Evolutionary conservation across 1,140 invertebrate species (phyloP), one percentile per base, ranked within the genome.

Genomic region (Hesperophylax magnus): DNA sequence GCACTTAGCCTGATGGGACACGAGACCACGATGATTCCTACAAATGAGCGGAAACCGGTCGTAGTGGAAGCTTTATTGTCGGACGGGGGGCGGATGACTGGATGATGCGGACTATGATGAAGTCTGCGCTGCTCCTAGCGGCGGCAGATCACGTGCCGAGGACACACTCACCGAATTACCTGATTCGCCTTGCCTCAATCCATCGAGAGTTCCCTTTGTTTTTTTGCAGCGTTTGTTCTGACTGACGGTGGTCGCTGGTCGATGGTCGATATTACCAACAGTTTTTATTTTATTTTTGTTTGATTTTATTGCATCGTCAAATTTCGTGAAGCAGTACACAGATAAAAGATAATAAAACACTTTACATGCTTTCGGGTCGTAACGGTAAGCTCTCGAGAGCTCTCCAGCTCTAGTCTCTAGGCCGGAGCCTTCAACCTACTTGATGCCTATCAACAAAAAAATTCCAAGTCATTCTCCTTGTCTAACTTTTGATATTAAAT

Each of bases 151-250:
- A 80, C 78, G 78, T 80, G 78, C 78, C 71, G 56, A 54, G 54
- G 39, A 52, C 58, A 31, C 63, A 24, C 53, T 72, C 78, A 60
- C 78, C 78, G 69, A 80, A 80, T 80, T 76, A 75, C 71, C 58
- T 54, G 71, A 80, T 80, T 80, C 58, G 78, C 67, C 72, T 65
- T 71, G 71, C 63, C 54, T 27, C 9, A 27, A 56, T 56, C 47
- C 18, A 47, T 63, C 17, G 52, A 4, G 3, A 39, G 34, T 39
- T 39, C 34, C 3, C 39, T 27, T 60, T 60, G 22, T 34, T 60
- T 56, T 53, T 18, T 39, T 3, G 5, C 39, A 27, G 20, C 39
- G 20, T 31, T 58, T 58, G 27, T 75, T 56, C 22, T 75, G 53
- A 1, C 39, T 0, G 11, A 47, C 39, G 9, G 31, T 72, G 24